These are phyloP conservation scores for Dynastes maya DNA, from an alignment of 2,888 invertebrate genomes.

Conservation along the genomic window DNA sequence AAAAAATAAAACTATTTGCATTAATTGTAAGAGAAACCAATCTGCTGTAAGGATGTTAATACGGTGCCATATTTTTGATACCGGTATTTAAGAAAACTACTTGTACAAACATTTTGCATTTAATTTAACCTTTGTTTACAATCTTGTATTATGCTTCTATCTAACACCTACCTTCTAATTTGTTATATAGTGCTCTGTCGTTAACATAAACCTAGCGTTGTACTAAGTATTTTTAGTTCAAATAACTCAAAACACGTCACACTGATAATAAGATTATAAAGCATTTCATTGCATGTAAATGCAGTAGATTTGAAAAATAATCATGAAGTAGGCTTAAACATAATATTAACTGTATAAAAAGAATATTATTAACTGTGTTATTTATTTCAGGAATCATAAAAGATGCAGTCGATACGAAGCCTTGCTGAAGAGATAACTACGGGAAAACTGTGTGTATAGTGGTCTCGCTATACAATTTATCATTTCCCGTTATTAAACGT, in stretches of 20 bases:
- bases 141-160: background rate
- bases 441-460: background rate
- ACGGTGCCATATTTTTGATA: too few relatives aligned
- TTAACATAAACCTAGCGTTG: slow-evolving; percentile 59
- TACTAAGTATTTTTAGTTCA: slow-evolving; percentile 54
- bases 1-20: too few relatives aligned
- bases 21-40: too few relatives aligned
- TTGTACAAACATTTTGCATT: background rate
- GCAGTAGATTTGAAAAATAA: slow-evolving; percentile 11
- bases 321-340: background rate
- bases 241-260: slow-evolving; percentile 26
- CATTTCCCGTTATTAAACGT: background rate
- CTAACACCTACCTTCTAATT: slow-evolving; percentile 11
- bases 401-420: slow-evolving; percentile 64
- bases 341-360: background rate
- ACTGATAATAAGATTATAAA: background rate
- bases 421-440: slow-evolving; percentile 17
- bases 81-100: too few relatives aligned
- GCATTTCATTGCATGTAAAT: slow-evolving; percentile 15
- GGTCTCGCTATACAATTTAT: slow-evolving; percentile 19
- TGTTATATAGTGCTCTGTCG: slow-evolving; percentile 20
- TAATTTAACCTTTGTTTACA: slow-evolving; percentile 2
- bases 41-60: too few relatives aligned
- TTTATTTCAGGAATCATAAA: slow-evolving; percentile 63
- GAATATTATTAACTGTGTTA: too few relatives aligned